Evolutionary conservation across 2,113 vertebrate species (phyloP).

Genomic region (Pygathrix nemaeus): DNA sequence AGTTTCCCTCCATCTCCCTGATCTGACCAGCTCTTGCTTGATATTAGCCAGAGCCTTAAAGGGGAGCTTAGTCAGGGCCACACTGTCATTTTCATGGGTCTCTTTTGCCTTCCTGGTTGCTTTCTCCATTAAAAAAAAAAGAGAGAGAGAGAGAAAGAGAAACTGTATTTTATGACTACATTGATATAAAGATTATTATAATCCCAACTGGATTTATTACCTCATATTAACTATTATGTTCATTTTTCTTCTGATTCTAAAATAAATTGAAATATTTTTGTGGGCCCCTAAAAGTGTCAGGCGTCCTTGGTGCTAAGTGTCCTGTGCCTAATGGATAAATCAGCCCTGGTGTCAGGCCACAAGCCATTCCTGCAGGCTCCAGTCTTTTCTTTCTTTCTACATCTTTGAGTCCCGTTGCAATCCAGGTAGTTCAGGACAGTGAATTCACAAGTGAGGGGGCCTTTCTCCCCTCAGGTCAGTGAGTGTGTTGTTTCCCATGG

Average conservation of each 20-base stretch:
- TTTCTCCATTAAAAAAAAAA: neutral
- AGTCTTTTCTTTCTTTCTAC: neutral
- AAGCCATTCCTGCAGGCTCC: rapidly evolving
- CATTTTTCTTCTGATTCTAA: neutral
- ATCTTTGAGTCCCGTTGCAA: neutral
- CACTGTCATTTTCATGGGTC: neutral
- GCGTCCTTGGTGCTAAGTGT: neutral
- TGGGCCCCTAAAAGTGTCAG: neutral
- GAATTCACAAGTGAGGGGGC: neutral
- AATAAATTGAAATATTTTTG: neutral
- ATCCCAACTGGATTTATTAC: neutral
- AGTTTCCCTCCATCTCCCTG: neutral
- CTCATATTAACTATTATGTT: neutral
- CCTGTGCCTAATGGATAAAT: too few species aligned
- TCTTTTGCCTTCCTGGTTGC: neutral
- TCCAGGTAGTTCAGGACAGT: neutral
- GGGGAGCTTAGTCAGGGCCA: neutral
- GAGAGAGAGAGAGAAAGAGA: too few species aligned
- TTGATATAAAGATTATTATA: neutral
- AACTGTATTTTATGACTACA: neutral
- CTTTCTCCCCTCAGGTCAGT: neutral
- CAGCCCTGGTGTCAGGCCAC: neutral
- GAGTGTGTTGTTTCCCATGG: too few species aligned
- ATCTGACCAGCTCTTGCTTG: neutral
- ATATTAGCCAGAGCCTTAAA: neutral